phyloP scores from a whole-genome alignment of 2,797 vertebrate genomes.

The Chiloscyllium punctatum region DNA sequence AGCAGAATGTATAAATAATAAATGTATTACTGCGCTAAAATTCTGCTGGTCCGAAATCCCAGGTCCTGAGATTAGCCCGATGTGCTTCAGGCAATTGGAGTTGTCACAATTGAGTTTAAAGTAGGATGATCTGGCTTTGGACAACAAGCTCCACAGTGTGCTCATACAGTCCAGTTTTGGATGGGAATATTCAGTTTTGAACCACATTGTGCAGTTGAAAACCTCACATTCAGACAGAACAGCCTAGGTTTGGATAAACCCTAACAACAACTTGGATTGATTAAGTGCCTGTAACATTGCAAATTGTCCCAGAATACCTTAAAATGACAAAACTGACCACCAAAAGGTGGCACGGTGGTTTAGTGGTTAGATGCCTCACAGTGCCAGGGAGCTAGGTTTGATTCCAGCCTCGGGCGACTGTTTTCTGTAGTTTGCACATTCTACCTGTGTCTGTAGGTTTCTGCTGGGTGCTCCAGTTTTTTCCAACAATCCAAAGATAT shows the following conservation, averaged over 20 bases:
- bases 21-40: background rate
- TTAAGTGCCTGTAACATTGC: background rate
- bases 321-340: background rate
- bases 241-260: background rate
- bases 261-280: background rate
- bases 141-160: background rate
- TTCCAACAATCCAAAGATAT: no score
- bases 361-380: no score
- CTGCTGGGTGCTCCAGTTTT: no score
- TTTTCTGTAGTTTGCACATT: no score
- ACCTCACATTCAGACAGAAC: background rate
- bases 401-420: no score
- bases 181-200: background rate
- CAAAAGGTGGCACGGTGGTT: no score
- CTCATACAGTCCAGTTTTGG: no score
- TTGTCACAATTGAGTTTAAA: background rate
- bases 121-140: no score
- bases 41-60: background rate
- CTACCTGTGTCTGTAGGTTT: no score
- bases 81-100: background rate
- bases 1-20: constrained; percentile 31
- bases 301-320: background rate
- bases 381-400: no score
- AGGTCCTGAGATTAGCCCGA: background rate
- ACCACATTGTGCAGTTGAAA: background rate